Conservation (phyloP, 2,888 invertebrate species). For the Caenorhabditis drosophilae region DNA sequence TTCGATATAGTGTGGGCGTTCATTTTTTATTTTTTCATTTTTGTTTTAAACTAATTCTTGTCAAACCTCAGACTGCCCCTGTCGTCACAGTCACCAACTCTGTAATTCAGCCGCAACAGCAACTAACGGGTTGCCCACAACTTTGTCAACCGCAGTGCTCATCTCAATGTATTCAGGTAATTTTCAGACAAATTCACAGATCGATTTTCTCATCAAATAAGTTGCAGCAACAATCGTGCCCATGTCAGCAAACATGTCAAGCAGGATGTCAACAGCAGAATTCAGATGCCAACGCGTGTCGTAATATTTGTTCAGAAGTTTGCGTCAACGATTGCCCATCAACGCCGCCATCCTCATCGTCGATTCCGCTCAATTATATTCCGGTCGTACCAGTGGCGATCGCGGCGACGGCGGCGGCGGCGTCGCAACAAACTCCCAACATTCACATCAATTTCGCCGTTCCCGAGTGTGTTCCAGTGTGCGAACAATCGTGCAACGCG, state of each 20-base stretch:
- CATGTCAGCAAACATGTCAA: conserved; percentile 45
- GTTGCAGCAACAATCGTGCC: conserved; percentile 36
- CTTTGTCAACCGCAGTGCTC: conserved; percentile 44
- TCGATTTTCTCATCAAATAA: neutral
- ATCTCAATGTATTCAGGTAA: conserved; percentile 43
- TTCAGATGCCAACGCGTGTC: conserved; percentile 30
- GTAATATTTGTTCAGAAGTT: conserved; percentile 43
- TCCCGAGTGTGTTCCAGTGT: conserved; percentile 51
- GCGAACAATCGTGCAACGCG: conserved; percentile 50
- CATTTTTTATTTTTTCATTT: neutral
- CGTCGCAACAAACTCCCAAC: conserved; percentile 1
- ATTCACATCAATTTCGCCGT: conserved; percentile 45
- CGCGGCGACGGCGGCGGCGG: neutral
- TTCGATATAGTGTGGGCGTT: no score
- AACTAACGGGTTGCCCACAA: conserved; percentile 38
- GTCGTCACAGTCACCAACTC: no score
- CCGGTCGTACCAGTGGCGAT: conserved; percentile 27
- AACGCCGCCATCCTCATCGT: conserved; percentile 4
- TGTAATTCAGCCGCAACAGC: conserved; percentile 32
- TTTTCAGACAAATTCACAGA: no score
- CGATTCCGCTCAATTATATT: conserved; percentile 12
- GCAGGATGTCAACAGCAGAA: conserved; percentile 44
- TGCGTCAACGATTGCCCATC: conserved; percentile 41
- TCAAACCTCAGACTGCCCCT: neutral
- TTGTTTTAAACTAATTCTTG: neutral